Evolutionary conservation across 2,113 vertebrate species (phyloP).

Genomic region (Lanius ludovicianus): DNA sequence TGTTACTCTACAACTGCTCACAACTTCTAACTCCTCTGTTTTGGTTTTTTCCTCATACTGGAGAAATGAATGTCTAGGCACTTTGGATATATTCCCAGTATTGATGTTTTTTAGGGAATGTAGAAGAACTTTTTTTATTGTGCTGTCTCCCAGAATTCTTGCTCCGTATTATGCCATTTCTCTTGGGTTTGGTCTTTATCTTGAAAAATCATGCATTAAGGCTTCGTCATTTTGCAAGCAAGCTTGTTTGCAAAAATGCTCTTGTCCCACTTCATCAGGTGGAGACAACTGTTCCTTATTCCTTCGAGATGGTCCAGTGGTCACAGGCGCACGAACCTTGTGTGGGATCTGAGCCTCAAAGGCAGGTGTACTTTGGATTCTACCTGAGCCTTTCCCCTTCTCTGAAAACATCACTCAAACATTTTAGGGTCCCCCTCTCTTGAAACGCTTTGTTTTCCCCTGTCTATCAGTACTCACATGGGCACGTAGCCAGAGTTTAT

Average conservation of each 20-base stretch:
- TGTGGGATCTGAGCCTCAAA: background rate
- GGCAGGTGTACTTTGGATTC: background rate
- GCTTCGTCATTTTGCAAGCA: background rate
- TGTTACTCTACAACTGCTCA: background rate
- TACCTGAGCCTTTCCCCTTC: background rate
- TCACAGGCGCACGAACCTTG: fast-evolving
- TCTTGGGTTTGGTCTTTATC: background rate
- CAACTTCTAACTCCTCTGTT: background rate
- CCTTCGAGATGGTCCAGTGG: background rate
- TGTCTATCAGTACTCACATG: background rate
- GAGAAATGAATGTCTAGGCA: background rate
- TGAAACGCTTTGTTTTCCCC: fast-evolving
- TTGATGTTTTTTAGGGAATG: background rate
- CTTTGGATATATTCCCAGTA: background rate
- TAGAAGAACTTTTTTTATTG: background rate
- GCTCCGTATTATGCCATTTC: background rate
- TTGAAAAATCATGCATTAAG: background rate
- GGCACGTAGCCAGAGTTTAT: background rate
- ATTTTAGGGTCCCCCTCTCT: background rate
- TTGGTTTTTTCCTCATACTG: fast-evolving
- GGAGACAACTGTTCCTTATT: background rate
- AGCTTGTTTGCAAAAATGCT: background rate
- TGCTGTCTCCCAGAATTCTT: background rate
- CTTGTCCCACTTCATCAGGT: background rate
- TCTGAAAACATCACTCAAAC: background rate